Conservation (phyloP, 2,888 invertebrate genomes). For the Allolobophora icterica region DNA sequence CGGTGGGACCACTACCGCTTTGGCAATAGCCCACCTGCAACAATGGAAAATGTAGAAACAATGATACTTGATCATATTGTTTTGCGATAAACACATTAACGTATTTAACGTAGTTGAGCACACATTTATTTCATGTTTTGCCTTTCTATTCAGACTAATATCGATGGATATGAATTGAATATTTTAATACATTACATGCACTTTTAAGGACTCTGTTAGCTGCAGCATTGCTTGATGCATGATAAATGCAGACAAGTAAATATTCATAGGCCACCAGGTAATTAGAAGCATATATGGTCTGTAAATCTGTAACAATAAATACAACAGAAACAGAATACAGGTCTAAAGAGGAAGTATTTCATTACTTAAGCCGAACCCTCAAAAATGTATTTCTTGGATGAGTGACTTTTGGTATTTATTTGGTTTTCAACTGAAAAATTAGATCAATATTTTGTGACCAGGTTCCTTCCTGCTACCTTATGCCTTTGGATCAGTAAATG, state of each 20-base stretch:
- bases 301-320: neutral
- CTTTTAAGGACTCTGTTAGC: neutral
- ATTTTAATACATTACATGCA: neutral
- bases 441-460: too few relatives aligned
- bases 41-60: neutral
- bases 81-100: neutral
- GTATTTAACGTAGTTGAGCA: neutral
- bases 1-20: neutral
- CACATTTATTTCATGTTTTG: neutral
- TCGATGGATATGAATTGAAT: neutral
- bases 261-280: neutral
- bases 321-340: neutral
- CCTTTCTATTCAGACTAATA: neutral
- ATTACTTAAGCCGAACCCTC: neutral
- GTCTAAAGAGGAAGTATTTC: neutral
- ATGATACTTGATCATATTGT: neutral
- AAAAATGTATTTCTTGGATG: too few relatives aligned
- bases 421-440: too few relatives aligned
- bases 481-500: too few relatives aligned
- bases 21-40: neutral
- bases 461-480: too few relatives aligned
- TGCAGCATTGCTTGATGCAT: neutral
- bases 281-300: neutral
- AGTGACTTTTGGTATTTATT: too few relatives aligned
- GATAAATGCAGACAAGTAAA: too few relatives aligned